These are phyloP conservation scores for Chiloscyllium punctatum DNA, from an alignment of 2,797 vertebrate genomes.

Conservation along the genomic window DNA sequence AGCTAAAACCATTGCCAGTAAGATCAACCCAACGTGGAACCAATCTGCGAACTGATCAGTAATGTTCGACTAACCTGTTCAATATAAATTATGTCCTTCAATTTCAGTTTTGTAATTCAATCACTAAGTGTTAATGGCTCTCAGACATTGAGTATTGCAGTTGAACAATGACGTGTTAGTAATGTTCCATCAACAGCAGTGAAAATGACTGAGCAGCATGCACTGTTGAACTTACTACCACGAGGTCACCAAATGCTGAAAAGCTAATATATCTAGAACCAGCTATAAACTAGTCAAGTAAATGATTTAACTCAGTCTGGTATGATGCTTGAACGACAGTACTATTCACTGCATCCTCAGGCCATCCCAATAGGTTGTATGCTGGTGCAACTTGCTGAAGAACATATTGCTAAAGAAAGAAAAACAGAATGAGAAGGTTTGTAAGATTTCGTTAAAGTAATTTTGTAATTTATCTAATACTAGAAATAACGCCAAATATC, in stretches of 20 bases:
- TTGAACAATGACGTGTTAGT: background rate
- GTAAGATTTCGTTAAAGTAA: background rate
- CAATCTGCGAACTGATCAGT: background rate
- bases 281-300: background rate
- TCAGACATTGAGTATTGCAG: background rate
- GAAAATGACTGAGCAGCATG: background rate
- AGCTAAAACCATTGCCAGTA: background rate
- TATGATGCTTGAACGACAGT: slow-evolving; percentile 78
- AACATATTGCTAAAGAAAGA: slow-evolving; percentile 75
- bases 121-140: background rate
- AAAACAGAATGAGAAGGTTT: background rate
- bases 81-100: background rate
- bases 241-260: background rate
- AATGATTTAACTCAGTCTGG: slow-evolving; percentile 75
- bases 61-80: background rate
- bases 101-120: background rate
- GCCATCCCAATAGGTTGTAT: slow-evolving; percentile 93
- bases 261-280: background rate
- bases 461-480: background rate
- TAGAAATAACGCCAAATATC: background rate
- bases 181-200: background rate
- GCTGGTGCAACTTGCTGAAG: slow-evolving; percentile 86
- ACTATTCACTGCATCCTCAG: slow-evolving; percentile 66
- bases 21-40: background rate
- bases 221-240: background rate